Evolutionary conservation across 2,888 invertebrate species (phyloP).

Genomic region (Lomographa bimaculata): DNA sequence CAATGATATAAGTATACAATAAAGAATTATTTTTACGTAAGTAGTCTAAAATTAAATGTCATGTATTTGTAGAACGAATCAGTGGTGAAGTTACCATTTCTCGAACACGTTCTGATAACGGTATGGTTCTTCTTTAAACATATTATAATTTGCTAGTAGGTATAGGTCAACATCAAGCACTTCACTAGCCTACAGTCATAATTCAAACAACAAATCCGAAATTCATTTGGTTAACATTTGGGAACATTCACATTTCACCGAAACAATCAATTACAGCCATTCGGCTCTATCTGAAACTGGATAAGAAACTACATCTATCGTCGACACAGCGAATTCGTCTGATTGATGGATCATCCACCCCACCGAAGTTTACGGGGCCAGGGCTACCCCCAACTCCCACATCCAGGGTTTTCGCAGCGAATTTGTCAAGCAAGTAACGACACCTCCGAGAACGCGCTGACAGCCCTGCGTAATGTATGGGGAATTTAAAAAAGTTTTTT

Average conservation of each 20-base stretch:
- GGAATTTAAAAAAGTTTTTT: constrained; percentile 27
- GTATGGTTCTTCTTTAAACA: no score
- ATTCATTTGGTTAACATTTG: constrained; percentile 17
- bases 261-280: constrained; percentile 23
- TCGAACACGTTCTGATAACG: no score
- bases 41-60: no score
- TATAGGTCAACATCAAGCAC: no score
- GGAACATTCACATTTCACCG: constrained; percentile 19
- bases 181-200: constrained; percentile 3
- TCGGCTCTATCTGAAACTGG: constrained; percentile 29
- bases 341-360: constrained; percentile 58
- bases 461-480: constrained; percentile 29
- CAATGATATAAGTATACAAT: no score
- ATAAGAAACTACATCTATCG: constrained; percentile 46
- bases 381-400: constrained; percentile 38
- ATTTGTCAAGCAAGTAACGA: constrained; percentile 61
- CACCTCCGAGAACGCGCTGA: constrained; percentile 48
- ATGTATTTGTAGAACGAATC: no score
- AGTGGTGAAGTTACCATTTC: no score
- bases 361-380: constrained; percentile 7
- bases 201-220: constrained; percentile 16
- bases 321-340: constrained; percentile 45
- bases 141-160: no score
- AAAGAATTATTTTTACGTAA: no score
- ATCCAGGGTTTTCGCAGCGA: constrained; percentile 53